phyloP scores from a whole-genome alignment of 2,113 vertebrate genomes.

The Orycteropus afer region DNA sequence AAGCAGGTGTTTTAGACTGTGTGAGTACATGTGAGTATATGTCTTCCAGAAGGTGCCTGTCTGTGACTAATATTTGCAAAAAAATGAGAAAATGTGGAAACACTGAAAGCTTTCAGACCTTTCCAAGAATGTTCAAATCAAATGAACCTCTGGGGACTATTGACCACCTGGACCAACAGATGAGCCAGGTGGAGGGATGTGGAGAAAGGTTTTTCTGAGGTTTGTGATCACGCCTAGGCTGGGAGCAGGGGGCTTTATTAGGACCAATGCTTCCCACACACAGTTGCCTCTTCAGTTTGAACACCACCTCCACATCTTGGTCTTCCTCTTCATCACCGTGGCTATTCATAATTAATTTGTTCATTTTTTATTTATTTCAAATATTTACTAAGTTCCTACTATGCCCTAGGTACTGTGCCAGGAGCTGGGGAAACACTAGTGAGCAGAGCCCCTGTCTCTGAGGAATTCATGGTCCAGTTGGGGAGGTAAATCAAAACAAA shows the following conservation, averaged over 20 bases:
- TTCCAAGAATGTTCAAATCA: background rate
- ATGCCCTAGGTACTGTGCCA: background rate
- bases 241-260: background rate
- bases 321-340: background rate
- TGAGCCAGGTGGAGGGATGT: background rate
- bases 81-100: conserved; percentile 29
- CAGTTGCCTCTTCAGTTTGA: background rate
- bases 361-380: background rate
- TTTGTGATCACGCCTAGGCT: background rate
- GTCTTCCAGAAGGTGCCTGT: background rate
- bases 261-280: background rate
- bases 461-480: background rate
- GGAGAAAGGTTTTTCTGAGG: conserved; percentile 17
- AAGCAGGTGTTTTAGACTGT: background rate
- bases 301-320: background rate
- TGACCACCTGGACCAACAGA: conserved; percentile 15
- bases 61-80: background rate
- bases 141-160: background rate
- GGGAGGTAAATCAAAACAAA: background rate
- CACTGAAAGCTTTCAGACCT: conserved; percentile 37
- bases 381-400: background rate
- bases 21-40: background rate
- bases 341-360: conserved; percentile 16
- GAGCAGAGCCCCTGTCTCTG: background rate
- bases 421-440: background rate